Base-by-base conservation (phyloP, 2,113 vertebrate species). In the Paralichthys olivaceus region DNA sequence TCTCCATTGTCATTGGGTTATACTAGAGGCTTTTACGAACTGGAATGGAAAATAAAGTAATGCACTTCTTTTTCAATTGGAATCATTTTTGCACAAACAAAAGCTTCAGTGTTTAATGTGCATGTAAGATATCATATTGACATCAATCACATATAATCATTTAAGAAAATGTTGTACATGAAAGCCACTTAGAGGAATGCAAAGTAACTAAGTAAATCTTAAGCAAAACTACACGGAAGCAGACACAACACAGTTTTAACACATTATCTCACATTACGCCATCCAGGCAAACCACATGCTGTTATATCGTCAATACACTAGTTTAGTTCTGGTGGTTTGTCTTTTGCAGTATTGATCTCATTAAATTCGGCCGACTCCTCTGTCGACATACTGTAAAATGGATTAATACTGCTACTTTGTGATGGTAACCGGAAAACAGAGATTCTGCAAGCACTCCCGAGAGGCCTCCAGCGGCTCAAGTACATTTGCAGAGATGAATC, bases 401-500 rank as follows among this genome's bases (percentile, higher is more conserved):
- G 37, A 75, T 69, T 57, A 65, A 62, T 66, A 49, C 26, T 55
- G 4, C 15, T 56, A 29, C 51, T 73, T 61, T 22, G 63, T 58
- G 43, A 51, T 55, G 8, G 17, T 26, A 78, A 51, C 69, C 55
- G 40, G 34, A 58, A 81, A 58, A 63, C 28, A 26, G 32, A 53
- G 37, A 60, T 29, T 37, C 28, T 56, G 29, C 49, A 22, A 45
- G 49, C 19, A 22, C 62, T 56, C 70, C 75, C 55, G 7, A 61
- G 77, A 65, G 71, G 63, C 34, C 73, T 72, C 26, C 13, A 37
- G 23, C 61, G 25, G 34, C 45, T 68, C 67, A 65, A 78, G 28
- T 40, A 28, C 56, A 73, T 79, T 73, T 57, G 63, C 73, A 69
- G 28, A 56, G 53, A 72, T 53, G 29, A 79, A 68, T 69, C 68